phyloP scores from a whole-genome alignment of 2,113 vertebrate genomes.

The Rallus limicola region DNA sequence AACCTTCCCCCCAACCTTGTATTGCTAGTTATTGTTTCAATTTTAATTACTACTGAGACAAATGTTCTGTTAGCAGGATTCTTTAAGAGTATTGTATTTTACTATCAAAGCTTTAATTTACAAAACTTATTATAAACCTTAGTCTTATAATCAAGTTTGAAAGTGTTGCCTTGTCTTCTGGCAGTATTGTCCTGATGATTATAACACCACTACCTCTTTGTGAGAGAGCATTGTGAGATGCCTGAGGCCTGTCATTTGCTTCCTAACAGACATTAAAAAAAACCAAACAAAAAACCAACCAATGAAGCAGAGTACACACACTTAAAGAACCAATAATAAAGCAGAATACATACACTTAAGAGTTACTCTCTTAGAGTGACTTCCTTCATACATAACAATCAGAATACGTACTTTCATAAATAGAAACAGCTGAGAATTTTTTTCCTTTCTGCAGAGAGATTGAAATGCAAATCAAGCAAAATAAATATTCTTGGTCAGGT shows the following conservation, averaged over 20 bases:
- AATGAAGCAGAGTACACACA: background rate
- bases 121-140: background rate
- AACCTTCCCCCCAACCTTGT: background rate
- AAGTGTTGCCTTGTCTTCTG: background rate
- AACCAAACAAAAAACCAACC: background rate
- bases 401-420: background rate
- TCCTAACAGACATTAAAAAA: background rate
- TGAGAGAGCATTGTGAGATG: background rate
- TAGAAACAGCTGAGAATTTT: background rate
- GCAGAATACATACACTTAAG: too few species aligned
- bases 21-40: background rate
- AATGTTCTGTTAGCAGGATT: background rate
- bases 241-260: background rate
- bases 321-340: too few species aligned
- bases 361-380: background rate
- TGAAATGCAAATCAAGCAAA: background rate
- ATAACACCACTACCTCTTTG: background rate
- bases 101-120: background rate
- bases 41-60: background rate
- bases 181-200: background rate
- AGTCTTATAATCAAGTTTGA: background rate
- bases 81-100: background rate
- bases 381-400: background rate
- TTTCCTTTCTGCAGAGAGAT: background rate
- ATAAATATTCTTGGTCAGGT: background rate